A percentile compares a stretch with the other conserved stretches of the same genome.
phyloP scores from a whole-genome alignment of 1,140 invertebrate species.

The Elymnias hypermnestra region DNA sequence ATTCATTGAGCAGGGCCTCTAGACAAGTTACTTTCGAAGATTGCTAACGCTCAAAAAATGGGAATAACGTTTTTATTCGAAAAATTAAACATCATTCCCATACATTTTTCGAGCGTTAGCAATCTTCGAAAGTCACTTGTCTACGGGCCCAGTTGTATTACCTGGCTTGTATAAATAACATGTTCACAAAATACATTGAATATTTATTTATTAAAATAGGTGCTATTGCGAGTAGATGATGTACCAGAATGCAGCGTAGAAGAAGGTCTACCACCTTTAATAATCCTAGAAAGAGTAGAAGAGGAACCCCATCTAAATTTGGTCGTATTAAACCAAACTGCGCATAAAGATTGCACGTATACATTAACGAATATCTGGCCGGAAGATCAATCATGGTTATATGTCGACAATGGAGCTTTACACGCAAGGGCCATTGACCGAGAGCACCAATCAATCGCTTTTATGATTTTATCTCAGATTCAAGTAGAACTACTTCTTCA shows the following conservation, averaged over 20 bases:
- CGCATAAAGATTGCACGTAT: conserved; percentile 37
- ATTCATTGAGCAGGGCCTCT: too few relatives aligned
- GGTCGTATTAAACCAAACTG: conserved; percentile 37
- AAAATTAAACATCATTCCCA: too few relatives aligned
- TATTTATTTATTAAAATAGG: conserved; percentile 31
- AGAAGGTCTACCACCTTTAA: conserved; percentile 44
- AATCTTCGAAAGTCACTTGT: too few relatives aligned
- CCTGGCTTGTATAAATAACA: too few relatives aligned
- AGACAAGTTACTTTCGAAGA: too few relatives aligned
- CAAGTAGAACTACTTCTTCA: conserved; percentile 56
- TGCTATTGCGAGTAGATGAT: conserved; percentile 42
- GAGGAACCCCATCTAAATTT: conserved; percentile 51
- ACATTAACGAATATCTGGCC: conserved; percentile 53
- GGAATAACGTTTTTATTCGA: too few relatives aligned
- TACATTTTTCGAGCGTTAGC: too few relatives aligned
- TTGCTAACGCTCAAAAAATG: too few relatives aligned
- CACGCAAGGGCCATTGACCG: conserved; percentile 54
- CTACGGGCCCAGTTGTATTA: too few relatives aligned
- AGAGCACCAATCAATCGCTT: conserved; percentile 66
- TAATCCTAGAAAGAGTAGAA: conserved; percentile 56
- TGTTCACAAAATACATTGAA: not conserved
- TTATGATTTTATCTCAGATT: conserved; percentile 66
- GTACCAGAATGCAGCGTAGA: conserved; percentile 35
- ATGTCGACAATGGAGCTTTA: conserved; percentile 46
- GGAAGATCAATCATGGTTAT: conserved; percentile 48